These are phyloP conservation scores for Oligia strigilis DNA, from an alignment of 2,888 invertebrate genomes.

Conservation along the genomic window DNA sequence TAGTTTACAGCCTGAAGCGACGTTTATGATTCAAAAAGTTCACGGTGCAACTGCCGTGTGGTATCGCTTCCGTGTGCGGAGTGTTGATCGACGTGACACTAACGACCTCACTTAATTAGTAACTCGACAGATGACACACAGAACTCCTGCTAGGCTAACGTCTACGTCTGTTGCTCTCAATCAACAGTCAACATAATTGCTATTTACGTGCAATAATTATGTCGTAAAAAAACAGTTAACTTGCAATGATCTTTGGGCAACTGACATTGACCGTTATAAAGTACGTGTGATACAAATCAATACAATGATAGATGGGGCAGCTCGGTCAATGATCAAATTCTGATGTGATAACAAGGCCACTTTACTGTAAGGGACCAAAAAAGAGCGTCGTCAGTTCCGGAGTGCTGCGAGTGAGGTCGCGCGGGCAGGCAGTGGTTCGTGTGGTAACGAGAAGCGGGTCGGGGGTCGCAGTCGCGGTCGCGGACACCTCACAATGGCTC, in stretches of 20 bases:
- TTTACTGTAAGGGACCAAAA: slow-evolving; percentile 56
- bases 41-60: slow-evolving; percentile 83
- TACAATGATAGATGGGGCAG: slow-evolving; percentile 43
- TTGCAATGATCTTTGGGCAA: slow-evolving; percentile 21
- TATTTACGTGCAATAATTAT: slow-evolving; percentile 30
- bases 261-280: slow-evolving; percentile 10
- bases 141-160: slow-evolving; percentile 47
- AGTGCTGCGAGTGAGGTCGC: slow-evolving; percentile 67
- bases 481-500: slow-evolving; percentile 84
- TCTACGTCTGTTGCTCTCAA: slow-evolving; percentile 53
- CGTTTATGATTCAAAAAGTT: slow-evolving; percentile 81
- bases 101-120: slow-evolving; percentile 76
- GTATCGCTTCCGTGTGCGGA: slow-evolving; percentile 78
- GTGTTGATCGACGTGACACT: slow-evolving; percentile 63
- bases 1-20: slow-evolving; percentile 81
- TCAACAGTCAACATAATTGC: slow-evolving; percentile 41
- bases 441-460: slow-evolving; percentile 83
- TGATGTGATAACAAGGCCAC: slow-evolving; percentile 69
- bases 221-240: slow-evolving; percentile 23
- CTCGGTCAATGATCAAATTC: slow-evolving; percentile 45
- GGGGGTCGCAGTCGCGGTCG: slow-evolving; percentile 84
- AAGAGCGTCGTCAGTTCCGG: slow-evolving; percentile 64
- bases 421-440: slow-evolving; percentile 67
- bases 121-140: slow-evolving; percentile 68
- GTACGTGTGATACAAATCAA: slow-evolving; percentile 41